Percentiles rank a stretch among this genome's conserved stretches.
phyloP scores from a whole-genome alignment of 1,140 invertebrate genomes.

The Cheumatopsyche charites region DNA sequence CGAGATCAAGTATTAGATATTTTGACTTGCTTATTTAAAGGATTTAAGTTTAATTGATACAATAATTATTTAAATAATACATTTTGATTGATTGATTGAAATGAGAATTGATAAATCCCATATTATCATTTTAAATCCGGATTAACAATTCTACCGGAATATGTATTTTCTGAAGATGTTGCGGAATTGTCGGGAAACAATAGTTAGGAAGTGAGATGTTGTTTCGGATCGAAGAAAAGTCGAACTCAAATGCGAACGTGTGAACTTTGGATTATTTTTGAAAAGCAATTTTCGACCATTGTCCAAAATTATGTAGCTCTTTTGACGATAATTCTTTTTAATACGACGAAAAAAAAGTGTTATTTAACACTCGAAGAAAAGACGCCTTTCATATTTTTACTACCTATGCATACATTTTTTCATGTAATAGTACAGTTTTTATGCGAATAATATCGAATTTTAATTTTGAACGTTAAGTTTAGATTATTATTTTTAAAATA shows the following conservation, averaged over 20 bases:
- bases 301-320: background rate
- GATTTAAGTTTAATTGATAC: too few relatives aligned
- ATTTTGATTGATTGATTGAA: too few relatives aligned
- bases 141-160: too few relatives aligned
- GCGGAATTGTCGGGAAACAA: background rate
- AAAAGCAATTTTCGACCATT: background rate
- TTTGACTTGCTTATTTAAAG: too few relatives aligned
- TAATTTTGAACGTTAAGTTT: too few relatives aligned
- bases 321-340: background rate
- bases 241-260: background rate
- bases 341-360: background rate
- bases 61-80: too few relatives aligned
- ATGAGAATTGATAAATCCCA: too few relatives aligned
- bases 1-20: too few relatives aligned
- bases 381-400: too few relatives aligned
- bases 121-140: too few relatives aligned
- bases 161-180: background rate
- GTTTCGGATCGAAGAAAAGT: background rate
- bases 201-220: constrained; percentile 4
- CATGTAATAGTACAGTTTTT: background rate
- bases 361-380: too few relatives aligned
- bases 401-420: background rate
- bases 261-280: background rate
- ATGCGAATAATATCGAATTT: too few relatives aligned
- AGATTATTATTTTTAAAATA: background rate